Evolutionary conservation across 2,797 vertebrate species (phyloP), one percentile per base, ranked within the genome.

Genomic region (Oophaga sylvatica): DNA sequence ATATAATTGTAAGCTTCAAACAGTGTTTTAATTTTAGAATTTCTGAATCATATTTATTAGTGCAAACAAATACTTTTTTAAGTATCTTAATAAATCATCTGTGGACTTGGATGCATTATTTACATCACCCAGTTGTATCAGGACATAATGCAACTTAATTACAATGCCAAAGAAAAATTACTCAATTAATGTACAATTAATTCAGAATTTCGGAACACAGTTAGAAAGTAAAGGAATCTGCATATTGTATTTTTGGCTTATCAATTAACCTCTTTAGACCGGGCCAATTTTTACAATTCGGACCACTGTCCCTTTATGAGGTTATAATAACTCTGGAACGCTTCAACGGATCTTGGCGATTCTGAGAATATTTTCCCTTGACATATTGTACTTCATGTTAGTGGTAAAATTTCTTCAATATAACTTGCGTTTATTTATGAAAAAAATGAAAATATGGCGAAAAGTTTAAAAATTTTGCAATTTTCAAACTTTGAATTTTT

Each of bases 111-210:
- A 75, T 45, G 65, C 31, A 88, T 81, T 88, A 88, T 81, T n/a
- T 35, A 75, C 67, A 84, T 59, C 79, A 75, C 59, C 26, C 63
- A 84, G 35, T 88, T 80, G 35, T 56, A 84, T 80, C 77, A 84
- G 78, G 82, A 81, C n/a, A 65, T 81, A 53, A 88, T 85, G 77
- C 77, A 85, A 79, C 77, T 63, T 84, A 88, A 88, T 88, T 80
- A 85, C 76, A 80, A 62, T 65, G 77, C 67, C 68, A 75, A 85
- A 73, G 83, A 85, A 88, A 80, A 81, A 84, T 88, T 88, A 29
- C 57, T 67, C 59, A 85, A 84, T 85, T 88, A 88, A 75, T 85
- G 41, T 63, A 68, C 22, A 70, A 63, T 84, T 48, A 84, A 71
- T 84, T 78, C 41, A 82, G 19, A 65, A 87, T 63, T 31, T 81